Evolutionary conservation across 2,888 invertebrate genomes (phyloP), one percentile per base, ranked within the genome.

Genomic region (Pilophorus perplexus): DNA sequence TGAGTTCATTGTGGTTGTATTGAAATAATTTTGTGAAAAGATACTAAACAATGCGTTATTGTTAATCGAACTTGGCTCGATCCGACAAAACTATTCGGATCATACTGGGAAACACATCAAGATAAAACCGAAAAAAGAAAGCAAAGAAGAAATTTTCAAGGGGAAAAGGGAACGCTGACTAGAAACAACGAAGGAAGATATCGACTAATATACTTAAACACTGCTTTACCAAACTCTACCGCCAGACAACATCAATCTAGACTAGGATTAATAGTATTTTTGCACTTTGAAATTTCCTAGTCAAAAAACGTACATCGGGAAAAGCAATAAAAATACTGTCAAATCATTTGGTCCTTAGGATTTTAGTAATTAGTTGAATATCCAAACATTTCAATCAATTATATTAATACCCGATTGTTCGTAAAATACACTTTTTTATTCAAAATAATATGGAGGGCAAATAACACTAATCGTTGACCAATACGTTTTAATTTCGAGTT

Each of bases 1-100:
- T 59, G 59, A 42, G 40, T 59, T 38, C 42, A 59, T 42, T 42
- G 25, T 42, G 6, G 33, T 8, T 33, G 33, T 6, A 12, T n/a
- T n/a, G n/a, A n/a, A n/a, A n/a, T n/a, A 6, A 33, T 33, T 12
- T 33, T 33, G 6, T 12, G 33, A 12, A 33, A 8, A 33, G 12
- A 33, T 33, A 8, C 33, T 33, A 6, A 8, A 12, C 6, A 33
- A 33, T 33, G 33, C 6, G 33, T 33, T 8, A 33, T n/a, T n/a
- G n/a, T n/a, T n/a, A n/a, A n/a, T n/a, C n/a, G n/a, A n/a, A n/a
- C n/a, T n/a, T n/a, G n/a, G n/a, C n/a, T n/a, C n/a, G n/a, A n/a
- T n/a, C n/a, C n/a, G n/a, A n/a, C n/a, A n/a, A n/a, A n/a, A n/a
- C n/a, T n/a, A n/a, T n/a, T n/a, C n/a, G n/a, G n/a, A n/a, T n/a